Conservation (phyloP, 2,113 vertebrate species). For the Cheilinus undulatus region DNA sequence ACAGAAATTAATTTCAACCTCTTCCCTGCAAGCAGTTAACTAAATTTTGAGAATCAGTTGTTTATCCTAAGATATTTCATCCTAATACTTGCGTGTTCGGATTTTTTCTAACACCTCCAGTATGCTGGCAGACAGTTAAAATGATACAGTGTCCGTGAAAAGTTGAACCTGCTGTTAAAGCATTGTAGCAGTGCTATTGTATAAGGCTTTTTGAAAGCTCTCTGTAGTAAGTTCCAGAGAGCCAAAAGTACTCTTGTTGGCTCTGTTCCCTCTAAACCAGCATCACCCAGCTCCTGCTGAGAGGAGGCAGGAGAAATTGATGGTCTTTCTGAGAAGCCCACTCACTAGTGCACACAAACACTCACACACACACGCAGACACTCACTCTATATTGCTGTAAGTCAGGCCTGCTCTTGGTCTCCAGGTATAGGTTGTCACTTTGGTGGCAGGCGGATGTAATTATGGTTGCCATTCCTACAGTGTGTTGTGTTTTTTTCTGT, state of each 20-base stretch:
- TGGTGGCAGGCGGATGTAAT: slow-evolving; percentile 19
- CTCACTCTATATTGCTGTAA: neutral
- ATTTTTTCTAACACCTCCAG: neutral
- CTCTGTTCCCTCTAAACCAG: slow-evolving; percentile 10
- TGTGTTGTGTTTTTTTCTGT: neutral
- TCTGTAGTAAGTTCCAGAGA: slow-evolving; percentile 8
- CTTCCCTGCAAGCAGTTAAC: too few relatives aligned
- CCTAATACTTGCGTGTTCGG: neutral
- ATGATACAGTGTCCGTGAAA: neutral
- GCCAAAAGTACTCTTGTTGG: slow-evolving; percentile 1
- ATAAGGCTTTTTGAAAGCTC: neutral
- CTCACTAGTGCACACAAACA: neutral
- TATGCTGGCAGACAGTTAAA: neutral
- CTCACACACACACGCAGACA: neutral
- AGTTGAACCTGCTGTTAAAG: neutral
- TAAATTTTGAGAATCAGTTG: neutral
- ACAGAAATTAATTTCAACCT: too few relatives aligned
- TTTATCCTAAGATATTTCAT: neutral
- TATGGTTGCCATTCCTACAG: neutral
- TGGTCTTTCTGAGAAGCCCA: slow-evolving; percentile 14
- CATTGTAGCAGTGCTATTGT: neutral
- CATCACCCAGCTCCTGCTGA: slow-evolving; percentile 18
- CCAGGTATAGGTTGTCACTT: neutral
- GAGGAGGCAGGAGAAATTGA: slow-evolving; percentile 19
- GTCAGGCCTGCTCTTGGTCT: neutral